Base-by-base conservation (phyloP, 2,113 vertebrate genomes). In the Leiothrix lutea region DNA sequence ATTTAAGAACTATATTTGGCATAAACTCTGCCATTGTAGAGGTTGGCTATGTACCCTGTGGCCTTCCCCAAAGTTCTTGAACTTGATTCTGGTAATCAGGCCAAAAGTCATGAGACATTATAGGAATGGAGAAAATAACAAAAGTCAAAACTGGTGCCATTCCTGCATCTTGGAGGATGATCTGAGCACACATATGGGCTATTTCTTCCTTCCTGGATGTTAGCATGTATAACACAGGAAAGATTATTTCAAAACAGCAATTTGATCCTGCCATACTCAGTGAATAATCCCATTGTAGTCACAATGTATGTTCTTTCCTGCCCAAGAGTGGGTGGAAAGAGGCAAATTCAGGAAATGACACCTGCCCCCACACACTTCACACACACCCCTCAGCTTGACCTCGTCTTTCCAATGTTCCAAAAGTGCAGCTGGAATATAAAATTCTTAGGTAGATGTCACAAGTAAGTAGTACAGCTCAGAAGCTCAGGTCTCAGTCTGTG, bases 191-290 rank as follows among this genome's bases (percentile, higher is more conserved):
- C 56, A 35, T 36, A 74, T n/a, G 38, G 90, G 16, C 33, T 73
- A 48, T 82, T 95, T 54, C 62, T 96, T 93, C 62, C 66, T 84
- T 86, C 50, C 33, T 72, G 58, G 12, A 26, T 47, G 56, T 66
- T 88, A 89, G 45, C 54, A 29, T 51, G 51, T 42, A 33, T 85
- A 81, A 84, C 62, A 64, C 12, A 35, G 79, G 45, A 92, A 83
- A 87, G 16, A 15, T 60, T 90, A 42, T 88, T 96, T 65, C 82
- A 94, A 95, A 96, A 53, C 21, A 91, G 60, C 29, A 83, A 36
- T 66, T 83, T 90, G 62, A 96, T 84, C 61, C 53, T 78, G 45
- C 10, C 53, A 19, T 1, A 2, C n/a, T 60, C 40, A 77, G 54
- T 83, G 54, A 88, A 77, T 83, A 93, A 92, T 83, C 69, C 23